Base-by-base conservation (phyloP, 2,797 vertebrate genomes). In the Coracias cyanogaster region DNA sequence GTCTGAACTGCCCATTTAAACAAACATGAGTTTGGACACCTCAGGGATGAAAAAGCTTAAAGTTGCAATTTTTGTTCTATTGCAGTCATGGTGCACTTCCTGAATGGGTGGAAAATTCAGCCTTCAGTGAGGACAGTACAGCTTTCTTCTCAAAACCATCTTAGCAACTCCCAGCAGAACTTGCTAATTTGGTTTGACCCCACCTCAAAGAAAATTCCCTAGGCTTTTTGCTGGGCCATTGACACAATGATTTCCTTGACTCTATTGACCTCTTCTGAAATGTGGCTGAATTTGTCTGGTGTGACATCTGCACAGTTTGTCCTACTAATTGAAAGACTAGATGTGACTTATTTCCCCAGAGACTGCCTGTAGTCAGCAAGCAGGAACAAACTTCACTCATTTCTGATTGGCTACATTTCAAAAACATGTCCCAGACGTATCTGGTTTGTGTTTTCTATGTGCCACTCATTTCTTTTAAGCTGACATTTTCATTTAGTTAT, bases 191-290 rank as follows among this genome's bases (percentile, higher is more conserved):
- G 70, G 46, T 39, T 35, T 43, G 66, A 45, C 45, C 29, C 25
- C 58, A 41, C 19, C 52, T 52, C 31, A 64, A 57, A 65, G 73
- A 60, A 28, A 39, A 51, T 67, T 71, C 65, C 33, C 26, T 9
- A 28, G 7, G 3, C 33, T 29, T 41, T 90, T 29, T 49, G 46
- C n/a, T 62, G 60, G 77, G 21, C n/a, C 73, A 60, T 1, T n/a
- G 89, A 26, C 31, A 41, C 2, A 24, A 28, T 46, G 43, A 96
- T 87, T 90, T 83, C 82, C 80, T 96, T 96, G 87, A 85, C 67
- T 96, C 81, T 97, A 60, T 71, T 95, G 85, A 96, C 93, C 74
- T 72, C 94, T 96, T 94, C 90, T 96, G 96, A 96, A 94, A 94
- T 2, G 48, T 29, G 46, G 26, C 54, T 96, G 92, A 31, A 96